Percentiles rank a stretch among this genome's conserved stretches.
These are phyloP conservation scores for Sebastiscus tertius DNA, from an alignment of 2,797 vertebrate species.

Conservation along the genomic window DNA sequence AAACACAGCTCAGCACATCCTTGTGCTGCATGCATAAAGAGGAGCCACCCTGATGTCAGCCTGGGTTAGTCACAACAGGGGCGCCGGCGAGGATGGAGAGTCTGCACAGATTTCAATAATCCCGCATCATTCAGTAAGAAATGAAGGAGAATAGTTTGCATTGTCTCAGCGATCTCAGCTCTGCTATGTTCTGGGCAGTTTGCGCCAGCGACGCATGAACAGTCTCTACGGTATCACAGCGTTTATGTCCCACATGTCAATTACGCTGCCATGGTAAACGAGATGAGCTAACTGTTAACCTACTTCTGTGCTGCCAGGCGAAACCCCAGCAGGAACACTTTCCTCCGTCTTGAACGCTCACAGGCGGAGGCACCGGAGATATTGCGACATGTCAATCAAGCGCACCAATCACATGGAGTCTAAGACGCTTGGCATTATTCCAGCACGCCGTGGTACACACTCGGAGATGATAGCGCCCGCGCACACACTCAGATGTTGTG, in stretches of 20 bases:
- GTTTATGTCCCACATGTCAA: constrained; percentile 43
- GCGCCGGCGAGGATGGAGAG: not conserved
- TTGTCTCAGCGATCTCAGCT: constrained; percentile 45
- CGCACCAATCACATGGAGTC: constrained; percentile 27
- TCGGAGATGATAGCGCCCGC: constrained; percentile 17
- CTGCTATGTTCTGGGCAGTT: constrained; percentile 30
- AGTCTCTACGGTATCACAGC: constrained; percentile 19
- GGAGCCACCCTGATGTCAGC: constrained; percentile 47
- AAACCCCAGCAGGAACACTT: constrained; percentile 47
- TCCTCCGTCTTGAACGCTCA: constrained; percentile 30
- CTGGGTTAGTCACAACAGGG: constrained; percentile 53
- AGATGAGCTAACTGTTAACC: constrained; percentile 54
- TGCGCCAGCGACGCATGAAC: constrained; percentile 5
- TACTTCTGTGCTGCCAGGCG: constrained; percentile 49
- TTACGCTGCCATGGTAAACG: constrained; percentile 28
- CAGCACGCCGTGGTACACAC: constrained; percentile 26
- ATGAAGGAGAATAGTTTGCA: constrained; percentile 9
- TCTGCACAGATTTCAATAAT: constrained; percentile 33
- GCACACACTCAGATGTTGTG: not conserved
- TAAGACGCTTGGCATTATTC: constrained; percentile 55
- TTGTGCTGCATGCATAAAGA: constrained; percentile 62
- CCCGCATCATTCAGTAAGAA: constrained; percentile 25
- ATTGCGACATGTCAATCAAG: constrained; percentile 53
- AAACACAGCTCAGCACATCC: constrained; percentile 76
- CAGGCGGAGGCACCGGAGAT: constrained; percentile 31